Base-by-base conservation (phyloP, 2,888 invertebrate species). In the Leucophora obtusa region DNA sequence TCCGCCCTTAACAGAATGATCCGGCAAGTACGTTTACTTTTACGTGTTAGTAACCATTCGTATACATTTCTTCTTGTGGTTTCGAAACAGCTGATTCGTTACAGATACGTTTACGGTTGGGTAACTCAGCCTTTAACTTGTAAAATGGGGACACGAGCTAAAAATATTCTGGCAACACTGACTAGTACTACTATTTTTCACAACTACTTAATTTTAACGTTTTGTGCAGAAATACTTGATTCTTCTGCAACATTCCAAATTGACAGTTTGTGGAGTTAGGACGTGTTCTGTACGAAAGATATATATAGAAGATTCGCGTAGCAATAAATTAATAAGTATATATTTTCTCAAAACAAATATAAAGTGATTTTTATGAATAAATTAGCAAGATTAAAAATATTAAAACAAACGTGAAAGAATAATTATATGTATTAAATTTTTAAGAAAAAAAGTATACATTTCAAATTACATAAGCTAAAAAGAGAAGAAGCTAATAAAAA, bases 391-490 rank as follows among this genome's bases (percentile, higher is more conserved):
- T 11, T 11, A 35, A 50, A 1, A 72, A 58, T 62, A n/a, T 5
- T 28, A 28, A 4, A 28, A 7, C 3, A 28, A 28, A 38, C 63
- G 59, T 74, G 14, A 53, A 51, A 56, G 28, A 47, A 43, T 54
- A 11, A 18, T 15, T 74, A 51, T 9, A 47, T 28, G 7, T 6
- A 28, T 28, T 3, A 28, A 28, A 28, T 28, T 28, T 28, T 28
- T n/a, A 53, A 47, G 18, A 14, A 50, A 58, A 7, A 71, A 18
- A 17, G 10, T 15, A 10, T 58, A 21, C 50, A 58, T 21, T 79
- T 18, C 11, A 68, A 79, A 72, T 82, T 82, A 79, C 71, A 82
- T 82, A 82, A 82, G 79, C 35, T 17, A 50, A 56, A 70, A 58
- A 35, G 14, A 77, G 51, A 60, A 56, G 15, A 75, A 78, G 62